Evolutionary conservation across 1,140 invertebrate species (phyloP).

Genomic region (Drosophila bifasciata): DNA sequence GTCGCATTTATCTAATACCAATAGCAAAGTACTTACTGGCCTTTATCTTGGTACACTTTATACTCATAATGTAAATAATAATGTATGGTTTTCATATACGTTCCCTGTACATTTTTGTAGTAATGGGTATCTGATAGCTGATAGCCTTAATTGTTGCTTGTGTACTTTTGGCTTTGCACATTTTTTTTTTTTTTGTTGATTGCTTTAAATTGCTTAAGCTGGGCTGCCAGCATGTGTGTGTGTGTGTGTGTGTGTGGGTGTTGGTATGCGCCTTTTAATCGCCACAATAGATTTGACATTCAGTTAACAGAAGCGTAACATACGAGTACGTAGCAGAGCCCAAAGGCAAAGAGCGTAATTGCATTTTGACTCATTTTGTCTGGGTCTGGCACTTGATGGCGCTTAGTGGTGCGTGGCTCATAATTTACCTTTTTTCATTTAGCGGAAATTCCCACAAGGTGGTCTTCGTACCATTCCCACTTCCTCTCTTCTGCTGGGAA

Average conservation of each 20-base stretch:
- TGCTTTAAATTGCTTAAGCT: slow-evolving; percentile 64
- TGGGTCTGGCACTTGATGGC: slow-evolving; percentile 22
- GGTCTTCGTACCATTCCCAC: slow-evolving; percentile 5
- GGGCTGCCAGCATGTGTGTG: slow-evolving; percentile 4
- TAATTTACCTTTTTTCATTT: slow-evolving; percentile 66
- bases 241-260: not conserved
- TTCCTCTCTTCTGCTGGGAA: not conserved
- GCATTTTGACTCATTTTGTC: slow-evolving; percentile 24
- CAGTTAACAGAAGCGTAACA: slow-evolving; percentile 60
- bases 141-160: slow-evolving; percentile 4
- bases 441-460: slow-evolving; percentile 71
- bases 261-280: slow-evolving; percentile 53
- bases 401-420: slow-evolving; percentile 63
- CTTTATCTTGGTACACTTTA: too few species aligned
- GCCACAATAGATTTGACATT: slow-evolving; percentile 79
- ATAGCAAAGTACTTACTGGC: too few species aligned
- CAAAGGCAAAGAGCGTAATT: slow-evolving; percentile 19
- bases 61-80: too few species aligned
- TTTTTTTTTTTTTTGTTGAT: slow-evolving; percentile 48
- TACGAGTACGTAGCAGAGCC: not conserved
- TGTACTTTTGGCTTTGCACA: slow-evolving; percentile 27
- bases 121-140: slow-evolving; percentile 10
- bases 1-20: too few species aligned
- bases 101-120: not conserved
- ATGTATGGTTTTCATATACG: too few species aligned